Conservation (phyloP, 1,140 invertebrate genomes). For the Drosophila subobscura region DNA sequence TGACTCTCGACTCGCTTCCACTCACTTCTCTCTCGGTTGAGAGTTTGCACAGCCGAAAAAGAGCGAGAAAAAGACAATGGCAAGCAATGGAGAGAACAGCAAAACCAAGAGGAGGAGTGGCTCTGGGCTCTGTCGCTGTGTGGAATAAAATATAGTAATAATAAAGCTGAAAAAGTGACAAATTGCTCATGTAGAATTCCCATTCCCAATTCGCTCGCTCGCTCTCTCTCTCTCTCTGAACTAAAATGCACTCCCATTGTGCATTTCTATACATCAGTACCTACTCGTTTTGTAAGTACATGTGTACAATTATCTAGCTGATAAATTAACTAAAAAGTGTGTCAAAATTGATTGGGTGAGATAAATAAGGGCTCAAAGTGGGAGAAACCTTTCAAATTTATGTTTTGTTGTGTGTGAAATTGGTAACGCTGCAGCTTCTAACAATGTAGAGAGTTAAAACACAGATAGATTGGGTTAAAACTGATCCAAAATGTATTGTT, state of each 20-base stretch:
- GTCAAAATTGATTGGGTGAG: too few relatives aligned
- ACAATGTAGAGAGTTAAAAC: too few relatives aligned
- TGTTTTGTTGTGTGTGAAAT: too few relatives aligned
- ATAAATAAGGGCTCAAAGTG: too few relatives aligned
- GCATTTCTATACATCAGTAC: background rate
- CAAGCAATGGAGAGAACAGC: slow-evolving; percentile 13
- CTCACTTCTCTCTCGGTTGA: slow-evolving; percentile 17
- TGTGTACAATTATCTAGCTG: too few relatives aligned
- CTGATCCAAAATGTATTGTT: too few relatives aligned
- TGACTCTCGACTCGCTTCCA: slow-evolving; percentile 41
- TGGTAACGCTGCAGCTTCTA: too few relatives aligned
- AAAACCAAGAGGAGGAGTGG: background rate
- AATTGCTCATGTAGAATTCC: slow-evolving; percentile 14
- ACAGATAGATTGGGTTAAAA: too few relatives aligned
- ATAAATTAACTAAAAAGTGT: too few relatives aligned
- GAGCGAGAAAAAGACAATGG: slow-evolving; percentile 4
- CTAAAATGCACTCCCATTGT: slow-evolving; percentile 5
- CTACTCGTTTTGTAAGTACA: too few relatives aligned
- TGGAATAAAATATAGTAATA: slow-evolving; percentile 20
- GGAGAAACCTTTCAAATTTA: too few relatives aligned
- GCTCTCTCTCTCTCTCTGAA: background rate
- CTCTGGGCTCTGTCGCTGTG: background rate
- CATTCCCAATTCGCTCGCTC: background rate
- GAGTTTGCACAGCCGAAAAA: slow-evolving; percentile 25
- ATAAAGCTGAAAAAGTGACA: slow-evolving; percentile 5